These are phyloP conservation scores for Magallana ariakensis DNA, from an alignment of 1,140 invertebrate species.

Conservation along the genomic window DNA sequence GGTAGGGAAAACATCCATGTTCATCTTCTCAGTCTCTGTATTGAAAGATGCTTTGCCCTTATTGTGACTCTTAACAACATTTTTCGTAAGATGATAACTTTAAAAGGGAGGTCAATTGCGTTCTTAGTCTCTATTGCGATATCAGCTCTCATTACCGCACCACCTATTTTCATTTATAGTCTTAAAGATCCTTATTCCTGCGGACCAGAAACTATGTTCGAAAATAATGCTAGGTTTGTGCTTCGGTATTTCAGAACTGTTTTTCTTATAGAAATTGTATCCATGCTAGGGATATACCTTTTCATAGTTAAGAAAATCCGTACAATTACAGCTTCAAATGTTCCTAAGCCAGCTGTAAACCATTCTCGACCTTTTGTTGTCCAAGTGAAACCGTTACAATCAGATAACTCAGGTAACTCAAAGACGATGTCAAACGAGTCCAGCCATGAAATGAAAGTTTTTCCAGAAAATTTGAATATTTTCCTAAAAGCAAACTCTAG, in stretches of 20 bases:
- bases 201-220: neutral
- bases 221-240: neutral
- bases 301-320: neutral
- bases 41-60: constrained; percentile 3
- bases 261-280: neutral
- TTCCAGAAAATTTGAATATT: neutral
- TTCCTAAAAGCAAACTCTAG: neutral
- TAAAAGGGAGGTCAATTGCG: neutral
- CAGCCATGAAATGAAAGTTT: neutral
- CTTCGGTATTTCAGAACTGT: neutral
- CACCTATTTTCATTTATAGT: neutral
- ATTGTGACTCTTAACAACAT: neutral
- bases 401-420: neutral
- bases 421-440: neutral
- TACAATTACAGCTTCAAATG: neutral
- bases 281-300: neutral
- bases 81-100: constrained; percentile 6
- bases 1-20: neutral
- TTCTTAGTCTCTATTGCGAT: neutral
- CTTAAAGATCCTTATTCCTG: neutral
- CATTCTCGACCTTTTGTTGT: neutral
- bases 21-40: neutral
- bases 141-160: neutral
- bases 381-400: neutral
- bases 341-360: neutral